phyloP scores from a whole-genome alignment of 2,888 invertebrate species.

The Toxonevra muliebris region DNA sequence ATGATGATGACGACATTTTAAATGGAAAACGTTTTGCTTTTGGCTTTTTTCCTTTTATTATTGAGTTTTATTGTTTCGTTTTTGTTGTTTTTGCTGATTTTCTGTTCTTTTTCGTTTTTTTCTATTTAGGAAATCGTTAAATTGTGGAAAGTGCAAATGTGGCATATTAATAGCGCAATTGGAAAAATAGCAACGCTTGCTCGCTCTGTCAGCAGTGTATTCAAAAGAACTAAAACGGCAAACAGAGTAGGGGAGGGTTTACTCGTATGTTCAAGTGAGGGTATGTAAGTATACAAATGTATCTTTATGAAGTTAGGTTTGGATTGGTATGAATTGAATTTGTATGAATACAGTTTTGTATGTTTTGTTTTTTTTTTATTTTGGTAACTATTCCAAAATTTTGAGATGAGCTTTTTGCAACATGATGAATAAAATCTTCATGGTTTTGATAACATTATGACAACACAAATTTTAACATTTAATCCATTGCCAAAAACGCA shows the following conservation, averaged over 20 bases:
- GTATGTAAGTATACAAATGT: background rate
- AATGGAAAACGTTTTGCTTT: constrained; percentile 63
- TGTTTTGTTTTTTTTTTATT: too few relatives aligned
- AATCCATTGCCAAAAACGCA: too few relatives aligned
- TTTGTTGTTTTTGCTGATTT: constrained; percentile 37
- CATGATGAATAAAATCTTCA: too few relatives aligned
- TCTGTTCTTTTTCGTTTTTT: constrained; percentile 38
- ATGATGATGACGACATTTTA: constrained; percentile 57
- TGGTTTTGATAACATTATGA: too few relatives aligned
- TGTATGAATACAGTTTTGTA: too few relatives aligned
- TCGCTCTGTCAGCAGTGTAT: constrained; percentile 40
- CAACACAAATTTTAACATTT: too few relatives aligned
- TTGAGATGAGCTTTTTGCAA: too few relatives aligned
- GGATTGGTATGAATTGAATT: background rate
- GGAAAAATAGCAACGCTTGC: constrained; percentile 52
- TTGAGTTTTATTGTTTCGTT: constrained; percentile 10
- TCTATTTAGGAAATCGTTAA: constrained; percentile 37
- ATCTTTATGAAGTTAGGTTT: background rate
- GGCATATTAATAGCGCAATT: constrained; percentile 63
- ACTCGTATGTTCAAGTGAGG: background rate
- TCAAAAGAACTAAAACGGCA: background rate
- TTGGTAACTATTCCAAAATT: too few relatives aligned
- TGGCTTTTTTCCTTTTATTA: constrained; percentile 47
- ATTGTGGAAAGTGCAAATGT: constrained; percentile 58
- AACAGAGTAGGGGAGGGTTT: constrained; percentile 9